Conservation (phyloP, 2,113 vertebrate genomes). For the Paraplagusia blochii region DNA sequence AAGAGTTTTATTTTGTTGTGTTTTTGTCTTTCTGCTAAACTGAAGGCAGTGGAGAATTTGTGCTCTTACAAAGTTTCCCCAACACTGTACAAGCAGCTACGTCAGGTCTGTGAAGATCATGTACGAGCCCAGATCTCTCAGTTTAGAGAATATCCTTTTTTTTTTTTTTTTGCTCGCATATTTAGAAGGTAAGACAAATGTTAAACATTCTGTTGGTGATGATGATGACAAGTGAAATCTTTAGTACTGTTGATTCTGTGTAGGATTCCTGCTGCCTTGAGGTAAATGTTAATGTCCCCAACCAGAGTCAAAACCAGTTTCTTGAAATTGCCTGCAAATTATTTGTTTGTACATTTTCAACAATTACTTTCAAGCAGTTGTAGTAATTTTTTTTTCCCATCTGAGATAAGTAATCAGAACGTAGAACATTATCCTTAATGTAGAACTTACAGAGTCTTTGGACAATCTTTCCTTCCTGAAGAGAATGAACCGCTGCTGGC, state of each 20-base stretch:
- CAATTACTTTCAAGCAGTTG: background rate
- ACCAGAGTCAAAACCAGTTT: no score
- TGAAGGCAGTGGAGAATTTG: constrained; percentile 96
- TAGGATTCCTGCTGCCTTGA: no score
- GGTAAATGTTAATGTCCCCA: no score
- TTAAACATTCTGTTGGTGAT: background rate
- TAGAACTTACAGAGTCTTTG: constrained; percentile 85
- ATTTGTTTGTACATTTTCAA: no score
- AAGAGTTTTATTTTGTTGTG: constrained; percentile 4
- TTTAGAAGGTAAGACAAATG: background rate
- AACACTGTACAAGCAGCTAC: constrained; percentile 95
- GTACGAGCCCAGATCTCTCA: constrained; percentile 97
- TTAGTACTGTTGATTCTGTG: no score
- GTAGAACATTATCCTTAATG: constrained; percentile 72
- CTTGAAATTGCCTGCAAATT: no score
- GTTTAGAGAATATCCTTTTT: constrained; percentile 88
- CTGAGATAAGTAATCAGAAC: background rate
- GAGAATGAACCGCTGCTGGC: constrained; percentile 98
- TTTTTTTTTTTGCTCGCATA: constrained; percentile 42
- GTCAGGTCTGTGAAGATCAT: constrained; percentile 97
- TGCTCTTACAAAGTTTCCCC: constrained; percentile 99
- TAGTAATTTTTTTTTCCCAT: background rate
- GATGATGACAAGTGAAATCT: no score
- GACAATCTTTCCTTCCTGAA: constrained; percentile 98
- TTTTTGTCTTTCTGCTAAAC: constrained; percentile 12